Evolutionary conservation across 1,140 invertebrate genomes (phyloP), one percentile per base, ranked within the genome.

Genomic region (Drosophila nigrodunni): DNA sequence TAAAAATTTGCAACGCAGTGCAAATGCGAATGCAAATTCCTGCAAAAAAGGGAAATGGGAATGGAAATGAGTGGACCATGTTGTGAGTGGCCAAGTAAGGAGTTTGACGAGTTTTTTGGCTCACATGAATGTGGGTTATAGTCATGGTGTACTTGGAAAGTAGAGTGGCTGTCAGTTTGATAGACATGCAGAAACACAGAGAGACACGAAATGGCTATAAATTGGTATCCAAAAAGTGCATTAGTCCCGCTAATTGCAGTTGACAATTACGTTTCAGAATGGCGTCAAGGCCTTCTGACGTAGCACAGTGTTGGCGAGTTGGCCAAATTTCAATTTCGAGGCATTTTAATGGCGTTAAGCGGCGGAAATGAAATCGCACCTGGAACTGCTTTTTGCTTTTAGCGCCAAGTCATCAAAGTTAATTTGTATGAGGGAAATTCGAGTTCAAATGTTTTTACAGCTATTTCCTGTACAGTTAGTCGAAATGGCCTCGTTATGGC

Each of bases 301-400:
- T 49, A 52, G 15, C 37, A 41, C 21, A 50, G 15, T 52, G 25
- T 30, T 30, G 44, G 11, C 60, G 13, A 60, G 30, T 35, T 30
- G 15, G 34, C 44, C 57, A 70, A 77, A 83, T 67, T 88, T 83
- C 83, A 88, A 88, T 88, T 88, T 89, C 25, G 71, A 85, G 77
- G 68, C 60, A 37, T 75, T 80, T 89, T 85, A 89, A 89, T 88
- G 68, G 68, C 61, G 77, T 89, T 88, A 89, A 86, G 65, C 77
- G 68, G 71, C 85, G 85, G 85, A 88, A 88, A 88, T 88, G 74
- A 67, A 83, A 85, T 80, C 83, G 85, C 83, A 80, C 80, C 80
- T 50, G 77, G 46, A 89, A 80, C 64, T 72, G 71, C 70, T 78
- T 77, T 88, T 88, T 83, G 76, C 65, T 30, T 30, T 30, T 30